Percentiles rank a stretch among this genome's conserved stretches.
Evolutionary conservation across 2,113 vertebrate species (phyloP).

Genomic region (Rynchops niger): DNA sequence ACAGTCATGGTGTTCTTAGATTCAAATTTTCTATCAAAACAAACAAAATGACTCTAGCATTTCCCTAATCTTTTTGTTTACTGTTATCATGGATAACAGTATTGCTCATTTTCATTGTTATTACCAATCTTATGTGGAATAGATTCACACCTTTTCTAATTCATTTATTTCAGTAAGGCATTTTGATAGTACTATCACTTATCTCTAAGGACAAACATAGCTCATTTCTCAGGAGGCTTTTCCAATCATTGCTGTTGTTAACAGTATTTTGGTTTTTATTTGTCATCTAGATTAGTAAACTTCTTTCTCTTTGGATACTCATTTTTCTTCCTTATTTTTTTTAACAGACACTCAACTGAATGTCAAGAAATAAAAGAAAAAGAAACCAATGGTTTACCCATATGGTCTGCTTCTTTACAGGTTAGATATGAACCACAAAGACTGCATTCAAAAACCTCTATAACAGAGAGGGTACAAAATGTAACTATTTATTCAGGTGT

Average conservation of each 20-base stretch:
- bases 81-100: not conserved
- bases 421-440: not conserved
- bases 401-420: not conserved
- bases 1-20: not conserved
- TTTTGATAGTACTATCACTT: not conserved
- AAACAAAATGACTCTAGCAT: not conserved
- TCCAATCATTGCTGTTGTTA: not conserved
- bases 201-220: not conserved
- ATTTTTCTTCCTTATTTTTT: not conserved
- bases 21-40: not conserved
- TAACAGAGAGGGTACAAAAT: not conserved
- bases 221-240: not conserved
- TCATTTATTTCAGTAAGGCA: not conserved
- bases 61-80: not conserved
- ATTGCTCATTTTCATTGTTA: not conserved
- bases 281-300: not conserved
- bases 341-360: not conserved
- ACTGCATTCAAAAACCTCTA: not conserved
- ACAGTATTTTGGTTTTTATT: not conserved
- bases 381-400: not conserved
- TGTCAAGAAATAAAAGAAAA: not conserved
- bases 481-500: not conserved
- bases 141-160: not conserved
- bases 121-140: not conserved
- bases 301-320: not conserved